A percentile compares a stretch with the other conserved stretches of the same genome.
Conservation (phyloP, 2,888 invertebrate genomes). For the Drosophila prolongata region DNA sequence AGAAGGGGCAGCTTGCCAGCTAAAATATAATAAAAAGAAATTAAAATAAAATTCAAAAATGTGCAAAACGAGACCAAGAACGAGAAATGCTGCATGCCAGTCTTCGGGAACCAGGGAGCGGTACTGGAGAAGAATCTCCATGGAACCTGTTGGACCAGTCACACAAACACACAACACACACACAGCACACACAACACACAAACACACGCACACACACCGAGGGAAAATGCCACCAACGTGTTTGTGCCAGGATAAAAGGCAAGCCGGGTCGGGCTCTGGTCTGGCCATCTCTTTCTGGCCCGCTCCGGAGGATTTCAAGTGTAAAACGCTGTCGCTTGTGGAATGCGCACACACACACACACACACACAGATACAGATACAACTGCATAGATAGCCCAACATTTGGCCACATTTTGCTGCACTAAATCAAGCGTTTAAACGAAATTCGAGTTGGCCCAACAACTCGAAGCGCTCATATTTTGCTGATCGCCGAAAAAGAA, state of each 20-base stretch:
- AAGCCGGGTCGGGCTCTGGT: slow-evolving; percentile 35
- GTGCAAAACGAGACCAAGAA: slow-evolving; percentile 71
- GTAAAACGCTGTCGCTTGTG: slow-evolving; percentile 77
- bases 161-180: slow-evolving; percentile 45
- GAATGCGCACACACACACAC: slow-evolving; percentile 57
- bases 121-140: slow-evolving; percentile 60
- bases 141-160: slow-evolving; percentile 82
- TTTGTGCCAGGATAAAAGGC: slow-evolving; percentile 66
- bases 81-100: slow-evolving; percentile 69
- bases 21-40: slow-evolving; percentile 80
- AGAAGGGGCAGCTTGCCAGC: slow-evolving; percentile 26
- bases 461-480: slow-evolving; percentile 20
- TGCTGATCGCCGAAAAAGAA: slow-evolving; percentile 25
- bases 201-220: slow-evolving; percentile 10
- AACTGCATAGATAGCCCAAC: slow-evolving; percentile 39
- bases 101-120: slow-evolving; percentile 4
- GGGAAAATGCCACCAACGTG: slow-evolving; percentile 75
- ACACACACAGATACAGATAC: slow-evolving; percentile 20
- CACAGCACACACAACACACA: slow-evolving; percentile 41
- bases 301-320: slow-evolving; percentile 61
- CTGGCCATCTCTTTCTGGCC: slow-evolving; percentile 16
- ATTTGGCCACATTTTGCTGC: slow-evolving; percentile 72
- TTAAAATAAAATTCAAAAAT: slow-evolving; percentile 80
- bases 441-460: slow-evolving; percentile 64
- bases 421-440: slow-evolving; percentile 80